phyloP scores from a whole-genome alignment of 2,888 invertebrate species.

The Xestobium rufovillosum region DNA sequence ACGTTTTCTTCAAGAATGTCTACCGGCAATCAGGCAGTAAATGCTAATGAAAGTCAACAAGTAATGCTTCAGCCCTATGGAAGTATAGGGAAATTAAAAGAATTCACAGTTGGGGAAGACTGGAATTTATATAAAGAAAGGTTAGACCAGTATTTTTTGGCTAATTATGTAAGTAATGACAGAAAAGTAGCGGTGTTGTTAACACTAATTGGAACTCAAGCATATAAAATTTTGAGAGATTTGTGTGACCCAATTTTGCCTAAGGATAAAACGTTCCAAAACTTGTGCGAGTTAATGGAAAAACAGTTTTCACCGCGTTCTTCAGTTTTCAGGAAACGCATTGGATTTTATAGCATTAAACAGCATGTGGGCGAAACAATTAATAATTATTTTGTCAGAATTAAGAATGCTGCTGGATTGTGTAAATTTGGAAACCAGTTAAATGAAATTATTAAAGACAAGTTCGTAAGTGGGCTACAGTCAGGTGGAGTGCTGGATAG shows the following conservation, averaged over 20 bases:
- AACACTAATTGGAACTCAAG: slow-evolving; percentile 2
- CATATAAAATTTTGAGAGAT: too few species aligned
- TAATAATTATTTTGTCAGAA: not conserved
- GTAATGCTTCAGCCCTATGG: too few species aligned
- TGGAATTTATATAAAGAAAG: slow-evolving; percentile 1
- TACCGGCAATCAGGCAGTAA: too few species aligned
- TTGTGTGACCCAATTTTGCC: too few species aligned
- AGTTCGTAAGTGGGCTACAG: too few species aligned
- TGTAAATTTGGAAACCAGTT: slow-evolving; percentile 1
- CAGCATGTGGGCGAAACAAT: slow-evolving; percentile 1
- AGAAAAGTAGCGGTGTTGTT: slow-evolving; percentile 6
- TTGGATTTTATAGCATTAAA: not conserved
- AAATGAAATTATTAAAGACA: too few species aligned
- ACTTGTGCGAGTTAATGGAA: not conserved
- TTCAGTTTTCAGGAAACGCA: not conserved
- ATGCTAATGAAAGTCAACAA: too few species aligned
- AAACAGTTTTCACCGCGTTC: not conserved
- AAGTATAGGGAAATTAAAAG: not conserved
- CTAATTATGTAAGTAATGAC: slow-evolving; percentile 5
- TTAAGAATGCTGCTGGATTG: not conserved
- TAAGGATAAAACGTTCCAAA: too few species aligned
- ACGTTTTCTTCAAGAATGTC: too few species aligned
- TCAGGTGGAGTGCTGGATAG: too few species aligned
- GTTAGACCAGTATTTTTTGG: slow-evolving; percentile 9
- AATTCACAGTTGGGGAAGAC: not conserved